phyloP scores from a whole-genome alignment of 30 jellyfish, hydroid and myxozoan species.

The Hydra vulgaris region DNA sequence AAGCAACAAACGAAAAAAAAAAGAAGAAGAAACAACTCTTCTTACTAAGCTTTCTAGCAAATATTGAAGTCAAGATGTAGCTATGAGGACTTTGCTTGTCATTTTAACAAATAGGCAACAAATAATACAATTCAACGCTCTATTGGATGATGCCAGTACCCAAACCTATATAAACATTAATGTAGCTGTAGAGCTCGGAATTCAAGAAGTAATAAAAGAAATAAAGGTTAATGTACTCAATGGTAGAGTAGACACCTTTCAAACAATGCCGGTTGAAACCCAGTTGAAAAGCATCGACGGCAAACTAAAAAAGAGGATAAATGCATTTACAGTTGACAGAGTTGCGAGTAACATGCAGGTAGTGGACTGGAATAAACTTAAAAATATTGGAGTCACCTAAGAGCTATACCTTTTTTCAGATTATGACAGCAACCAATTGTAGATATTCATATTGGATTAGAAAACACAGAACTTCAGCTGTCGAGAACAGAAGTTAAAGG shows the following conservation, averaged over 20 bases:
- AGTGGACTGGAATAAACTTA: background rate
- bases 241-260: too few relatives aligned
- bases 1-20: background rate
- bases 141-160: too few relatives aligned
- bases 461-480: background rate
- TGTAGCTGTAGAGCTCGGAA: too few relatives aligned
- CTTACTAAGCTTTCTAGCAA: background rate
- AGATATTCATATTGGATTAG: background rate
- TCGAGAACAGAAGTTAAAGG: too few relatives aligned
- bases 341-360: conserved; percentile 3
- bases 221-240: too few relatives aligned
- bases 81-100: background rate
- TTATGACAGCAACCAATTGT: background rate
- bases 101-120: background rate
- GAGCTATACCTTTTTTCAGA: background rate
- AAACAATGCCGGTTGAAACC: background rate
- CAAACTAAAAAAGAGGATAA: background rate
- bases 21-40: background rate
- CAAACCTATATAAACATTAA: too few relatives aligned
- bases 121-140: background rate
- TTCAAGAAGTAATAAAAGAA: too few relatives aligned
- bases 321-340: conserved; percentile 4
- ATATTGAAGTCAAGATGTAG: background rate
- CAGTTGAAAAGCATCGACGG: background rate
- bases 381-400: conserved; percentile 1